These are phyloP conservation scores for Acronicta leporina DNA, from an alignment of 2,888 invertebrate species.

Conservation along the genomic window DNA sequence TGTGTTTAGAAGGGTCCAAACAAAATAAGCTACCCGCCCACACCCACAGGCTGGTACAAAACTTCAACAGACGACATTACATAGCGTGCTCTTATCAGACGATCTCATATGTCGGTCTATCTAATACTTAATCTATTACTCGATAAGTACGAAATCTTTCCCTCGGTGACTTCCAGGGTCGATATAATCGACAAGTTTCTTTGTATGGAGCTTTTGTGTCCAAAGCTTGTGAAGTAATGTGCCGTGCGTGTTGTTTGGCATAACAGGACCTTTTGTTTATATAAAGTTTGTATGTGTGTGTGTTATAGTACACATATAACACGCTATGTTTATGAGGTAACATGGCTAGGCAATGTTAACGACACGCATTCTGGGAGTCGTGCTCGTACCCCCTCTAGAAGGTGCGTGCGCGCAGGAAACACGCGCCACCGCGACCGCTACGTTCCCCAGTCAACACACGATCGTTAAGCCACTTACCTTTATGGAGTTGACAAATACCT, in stretches of 20 bases:
- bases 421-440: constrained; percentile 72
- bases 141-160: neutral
- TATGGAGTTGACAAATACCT: constrained; percentile 72
- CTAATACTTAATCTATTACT: constrained; percentile 32
- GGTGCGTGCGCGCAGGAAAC: constrained; percentile 78
- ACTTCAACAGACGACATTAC: constrained; percentile 69
- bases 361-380: constrained; percentile 74
- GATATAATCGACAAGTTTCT: constrained; percentile 16
- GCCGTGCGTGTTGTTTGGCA: constrained; percentile 43
- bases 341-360: constrained; percentile 65
- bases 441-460: constrained; percentile 52
- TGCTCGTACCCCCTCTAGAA: constrained; percentile 70
- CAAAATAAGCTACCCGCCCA: constrained; percentile 73
- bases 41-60: constrained; percentile 66
- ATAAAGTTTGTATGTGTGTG: constrained; percentile 33
- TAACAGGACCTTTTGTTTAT: constrained; percentile 49
- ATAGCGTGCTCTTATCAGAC: constrained; percentile 58
- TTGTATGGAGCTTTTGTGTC: constrained; percentile 30
- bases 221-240: constrained; percentile 24
- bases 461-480: constrained; percentile 61
- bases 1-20: constrained; percentile 66
- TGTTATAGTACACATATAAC: constrained; percentile 52
- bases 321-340: constrained; percentile 66
- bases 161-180: neutral
- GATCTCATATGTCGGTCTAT: constrained; percentile 45